Percentiles rank a stretch among this genome's conserved stretches.
Evolutionary conservation across 2,888 invertebrate species (phyloP).

Genomic region (Melanostoma mellinum): DNA sequence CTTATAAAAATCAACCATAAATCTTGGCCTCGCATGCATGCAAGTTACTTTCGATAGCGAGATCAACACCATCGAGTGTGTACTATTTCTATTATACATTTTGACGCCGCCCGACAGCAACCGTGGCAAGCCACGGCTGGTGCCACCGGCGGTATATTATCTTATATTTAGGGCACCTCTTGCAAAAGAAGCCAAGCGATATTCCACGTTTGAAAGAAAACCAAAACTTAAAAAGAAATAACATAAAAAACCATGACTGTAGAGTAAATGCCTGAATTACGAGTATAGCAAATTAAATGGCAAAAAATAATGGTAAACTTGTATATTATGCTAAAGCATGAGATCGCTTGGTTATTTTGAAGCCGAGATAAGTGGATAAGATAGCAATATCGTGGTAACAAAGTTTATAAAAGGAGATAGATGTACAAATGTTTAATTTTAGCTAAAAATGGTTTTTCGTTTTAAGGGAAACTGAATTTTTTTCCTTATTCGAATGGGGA

Average conservation of each 20-base stretch:
- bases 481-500: too few species aligned
- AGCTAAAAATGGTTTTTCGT: too few species aligned
- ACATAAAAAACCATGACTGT: slow-evolving; percentile 1
- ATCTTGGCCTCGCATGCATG: slow-evolving; percentile 61
- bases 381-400: slow-evolving; percentile 45
- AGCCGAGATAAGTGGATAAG: slow-evolving; percentile 57
- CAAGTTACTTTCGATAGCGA: slow-evolving; percentile 61
- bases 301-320: slow-evolving; percentile 59
- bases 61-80: slow-evolving; percentile 66
- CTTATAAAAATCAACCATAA: slow-evolving; percentile 58
- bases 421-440: slow-evolving; percentile 18
- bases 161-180: slow-evolving; percentile 69
- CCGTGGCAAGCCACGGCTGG: background rate
- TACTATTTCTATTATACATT: slow-evolving; percentile 53
- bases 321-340: slow-evolving; percentile 55
- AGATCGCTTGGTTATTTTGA: slow-evolving; percentile 44
- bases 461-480: too few species aligned
- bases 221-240: background rate
- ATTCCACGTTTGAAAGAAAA: slow-evolving; percentile 35
- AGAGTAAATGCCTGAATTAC: slow-evolving; percentile 64
- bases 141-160: slow-evolving; percentile 49
- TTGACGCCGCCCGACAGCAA: slow-evolving; percentile 58
- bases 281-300: slow-evolving; percentile 61
- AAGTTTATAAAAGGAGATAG: slow-evolving; percentile 10
- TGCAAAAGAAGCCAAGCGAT: slow-evolving; percentile 44